Evolutionary conservation across 2,797 vertebrate genomes (phyloP).

Genomic region (Pseudomugil gertrudae): DNA sequence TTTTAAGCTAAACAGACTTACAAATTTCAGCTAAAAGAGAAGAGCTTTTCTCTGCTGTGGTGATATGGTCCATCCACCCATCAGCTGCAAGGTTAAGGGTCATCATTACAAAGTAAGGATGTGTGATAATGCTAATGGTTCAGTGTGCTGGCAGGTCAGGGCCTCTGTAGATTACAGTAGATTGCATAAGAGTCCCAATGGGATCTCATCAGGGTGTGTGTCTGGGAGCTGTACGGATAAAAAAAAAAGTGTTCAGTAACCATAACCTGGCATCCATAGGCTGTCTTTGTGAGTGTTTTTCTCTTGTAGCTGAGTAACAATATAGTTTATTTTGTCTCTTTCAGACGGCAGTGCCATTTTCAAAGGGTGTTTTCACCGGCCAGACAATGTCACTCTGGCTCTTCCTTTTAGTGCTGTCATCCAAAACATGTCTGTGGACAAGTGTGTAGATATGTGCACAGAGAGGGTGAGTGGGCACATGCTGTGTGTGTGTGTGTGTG

Average conservation of each 20-base stretch:
- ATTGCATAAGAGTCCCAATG: conserved; percentile 31
- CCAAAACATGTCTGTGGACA: conserved; percentile 96
- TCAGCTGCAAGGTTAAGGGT: conserved; percentile 51
- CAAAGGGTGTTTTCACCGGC: conserved; percentile 91
- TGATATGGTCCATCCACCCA: conserved; percentile 25
- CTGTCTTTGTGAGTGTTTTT: conserved; percentile 6
- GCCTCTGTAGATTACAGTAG: conserved; percentile 33
- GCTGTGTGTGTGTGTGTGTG: conserved; percentile 12
- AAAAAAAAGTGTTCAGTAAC: conserved; percentile 34
- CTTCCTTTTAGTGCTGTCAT: conserved; percentile 86
- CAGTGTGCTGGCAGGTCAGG: conserved; percentile 35
- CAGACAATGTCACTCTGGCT: conserved; percentile 89
- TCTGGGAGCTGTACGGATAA: conserved; percentile 41
- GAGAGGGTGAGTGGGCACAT: conserved; percentile 84
- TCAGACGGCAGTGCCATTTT: conserved; percentile 95
- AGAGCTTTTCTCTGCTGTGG: conserved; percentile 6
- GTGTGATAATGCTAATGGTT: conserved; percentile 28
- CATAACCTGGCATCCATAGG: conserved; percentile 10
- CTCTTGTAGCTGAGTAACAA: conserved; percentile 14
- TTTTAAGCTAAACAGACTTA: not conserved
- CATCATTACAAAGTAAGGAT: conserved; percentile 43
- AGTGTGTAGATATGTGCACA: conserved; percentile 95
- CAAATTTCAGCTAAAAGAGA: not conserved
- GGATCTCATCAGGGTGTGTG: conserved; percentile 51
- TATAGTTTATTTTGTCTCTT: conserved; percentile 41